These are phyloP conservation scores for Pseudochromis fuscus DNA, from an alignment of 2,797 vertebrate species.

Conservation along the genomic window DNA sequence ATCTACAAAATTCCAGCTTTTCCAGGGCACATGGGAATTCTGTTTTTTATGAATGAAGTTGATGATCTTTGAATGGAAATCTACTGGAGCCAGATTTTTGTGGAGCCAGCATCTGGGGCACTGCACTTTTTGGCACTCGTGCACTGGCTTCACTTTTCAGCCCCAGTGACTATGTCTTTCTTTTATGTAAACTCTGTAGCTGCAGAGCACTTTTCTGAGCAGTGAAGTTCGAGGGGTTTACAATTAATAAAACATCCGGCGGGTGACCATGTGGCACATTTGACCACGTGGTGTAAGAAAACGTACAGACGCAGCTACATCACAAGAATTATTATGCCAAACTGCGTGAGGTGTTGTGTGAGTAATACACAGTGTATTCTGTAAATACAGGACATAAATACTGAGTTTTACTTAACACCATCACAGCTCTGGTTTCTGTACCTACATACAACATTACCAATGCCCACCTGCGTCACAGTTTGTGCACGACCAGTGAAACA, in stretches of 20 bases:
- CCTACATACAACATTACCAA: slow-evolving; percentile 5
- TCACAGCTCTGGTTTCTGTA: slow-evolving; percentile 1
- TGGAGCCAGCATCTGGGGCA: no score
- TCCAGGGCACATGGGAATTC: no score
- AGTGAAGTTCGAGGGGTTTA: not conserved
- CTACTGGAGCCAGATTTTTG: no score
- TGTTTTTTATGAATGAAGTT: no score
- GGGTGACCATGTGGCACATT: no score
- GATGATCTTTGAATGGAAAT: no score
- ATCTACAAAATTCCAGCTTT: no score
- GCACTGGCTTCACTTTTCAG: no score
- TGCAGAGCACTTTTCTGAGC: not conserved
- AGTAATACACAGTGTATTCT: not conserved
- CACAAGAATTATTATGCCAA: not conserved
- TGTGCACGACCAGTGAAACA: slow-evolving; percentile 37
- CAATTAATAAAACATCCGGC: not conserved
- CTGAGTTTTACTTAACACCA: slow-evolving; percentile 12
- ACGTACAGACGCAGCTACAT: not conserved
- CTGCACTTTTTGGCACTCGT: no score
- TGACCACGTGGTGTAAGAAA: no score
- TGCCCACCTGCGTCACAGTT: slow-evolving; percentile 50
- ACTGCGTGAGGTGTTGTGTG: not conserved
- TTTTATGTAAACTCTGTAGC: no score
- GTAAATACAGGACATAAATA: not conserved
- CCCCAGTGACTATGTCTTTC: no score